Conservation (phyloP, 2,113 vertebrate species). For the Gavia stellata region DNA sequence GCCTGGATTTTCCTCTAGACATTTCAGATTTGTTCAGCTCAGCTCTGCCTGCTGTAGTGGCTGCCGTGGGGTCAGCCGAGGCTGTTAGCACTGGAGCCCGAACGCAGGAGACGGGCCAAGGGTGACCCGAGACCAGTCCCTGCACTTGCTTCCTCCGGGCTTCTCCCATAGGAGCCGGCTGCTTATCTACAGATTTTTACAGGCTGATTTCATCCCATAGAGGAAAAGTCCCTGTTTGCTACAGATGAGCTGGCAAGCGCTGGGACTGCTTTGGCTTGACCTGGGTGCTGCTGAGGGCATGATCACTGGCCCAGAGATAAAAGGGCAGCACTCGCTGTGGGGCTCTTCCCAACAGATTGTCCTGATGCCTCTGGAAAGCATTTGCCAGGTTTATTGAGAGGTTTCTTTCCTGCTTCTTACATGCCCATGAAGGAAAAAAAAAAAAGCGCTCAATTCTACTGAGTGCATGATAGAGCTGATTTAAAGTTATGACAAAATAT, state of each 20-base stretch:
- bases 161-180: not conserved
- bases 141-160: not conserved
- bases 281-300: not conserved
- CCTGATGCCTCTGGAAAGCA: not conserved
- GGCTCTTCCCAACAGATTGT: not conserved
- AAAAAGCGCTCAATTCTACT: not conserved
- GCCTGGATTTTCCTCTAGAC: not conserved
- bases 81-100: not conserved
- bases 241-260: not conserved
- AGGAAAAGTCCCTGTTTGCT: not conserved
- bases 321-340: not conserved
- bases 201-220: not conserved
- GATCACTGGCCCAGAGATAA: not conserved
- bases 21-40: not conserved
- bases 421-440: accelerated
- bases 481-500: conserved; percentile 47
- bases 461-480: not conserved
- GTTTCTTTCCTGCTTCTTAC: not conserved
- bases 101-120: not conserved
- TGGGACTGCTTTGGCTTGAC: not conserved
- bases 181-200: not conserved
- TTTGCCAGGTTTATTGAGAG: not conserved
- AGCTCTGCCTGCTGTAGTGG: not conserved
- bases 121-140: not conserved
- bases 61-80: not conserved